Conservation (phyloP, 2,113 vertebrate species). For the Macrotus californicus region DNA sequence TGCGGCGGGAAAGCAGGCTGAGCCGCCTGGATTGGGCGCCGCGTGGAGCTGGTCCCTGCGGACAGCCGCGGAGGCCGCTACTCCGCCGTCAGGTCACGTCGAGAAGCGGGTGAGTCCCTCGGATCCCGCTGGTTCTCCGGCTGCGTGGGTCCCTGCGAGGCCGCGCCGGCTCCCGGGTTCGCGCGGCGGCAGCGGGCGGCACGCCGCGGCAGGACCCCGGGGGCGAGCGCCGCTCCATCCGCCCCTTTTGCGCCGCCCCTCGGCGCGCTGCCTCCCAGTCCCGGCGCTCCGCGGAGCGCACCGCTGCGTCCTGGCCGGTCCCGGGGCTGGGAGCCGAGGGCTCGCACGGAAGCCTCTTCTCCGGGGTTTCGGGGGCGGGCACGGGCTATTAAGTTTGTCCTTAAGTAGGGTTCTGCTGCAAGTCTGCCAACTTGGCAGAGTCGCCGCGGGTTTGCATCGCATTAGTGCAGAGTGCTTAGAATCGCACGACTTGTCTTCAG, state of each 20-base stretch:
- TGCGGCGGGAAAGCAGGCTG: accelerated
- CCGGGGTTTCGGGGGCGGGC: neutral
- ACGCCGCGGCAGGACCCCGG: neutral
- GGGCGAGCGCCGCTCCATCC: neutral
- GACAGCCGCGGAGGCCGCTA: neutral
- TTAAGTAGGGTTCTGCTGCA: neutral
- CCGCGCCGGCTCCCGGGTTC: neutral
- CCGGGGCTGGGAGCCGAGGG: neutral
- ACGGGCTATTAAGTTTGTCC: neutral
- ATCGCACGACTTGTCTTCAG: neutral
- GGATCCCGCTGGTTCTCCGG: too few relatives aligned
- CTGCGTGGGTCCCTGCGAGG: neutral
- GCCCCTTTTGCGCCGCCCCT: accelerated
- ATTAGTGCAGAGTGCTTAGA: neutral
- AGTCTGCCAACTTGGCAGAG: neutral
- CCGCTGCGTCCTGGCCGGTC: neutral
- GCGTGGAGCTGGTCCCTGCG: neutral
- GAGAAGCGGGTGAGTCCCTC: conserved; percentile 47
- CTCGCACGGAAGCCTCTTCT: neutral
- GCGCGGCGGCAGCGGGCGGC: neutral
- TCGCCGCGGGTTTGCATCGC: neutral
- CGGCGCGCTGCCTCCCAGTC: neutral
- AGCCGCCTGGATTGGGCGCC: accelerated
- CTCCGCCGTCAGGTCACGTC: neutral
- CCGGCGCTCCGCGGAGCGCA: neutral